Base-by-base conservation (phyloP, 2,113 vertebrate species). In the Calonectris borealis region DNA sequence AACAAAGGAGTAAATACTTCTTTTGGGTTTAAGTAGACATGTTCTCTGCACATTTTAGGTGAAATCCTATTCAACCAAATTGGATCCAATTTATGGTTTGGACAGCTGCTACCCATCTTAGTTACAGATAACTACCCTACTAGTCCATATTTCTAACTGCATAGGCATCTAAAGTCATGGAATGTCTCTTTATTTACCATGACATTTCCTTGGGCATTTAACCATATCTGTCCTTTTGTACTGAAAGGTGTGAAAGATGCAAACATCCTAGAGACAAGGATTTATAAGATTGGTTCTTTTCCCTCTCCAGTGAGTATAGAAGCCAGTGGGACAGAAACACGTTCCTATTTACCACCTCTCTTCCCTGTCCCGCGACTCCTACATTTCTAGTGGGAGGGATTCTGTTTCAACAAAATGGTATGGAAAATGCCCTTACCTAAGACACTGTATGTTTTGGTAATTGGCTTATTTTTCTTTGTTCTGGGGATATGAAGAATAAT, bases 281-380 rank as follows among this genome's bases (percentile, higher is more conserved):
- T 78, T 6, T 57, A 82, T 12, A 14, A n/a, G 24, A 38, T 11
- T 1, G 0, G 14, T 51, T 62, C 32, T 49, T 71, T 11, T n/a
- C 51, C 27, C 40, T 54, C 16, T 2, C 9, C 31, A 49, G 14
- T 0, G 1, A 51, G 32, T 31, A 49, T 20, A 81, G 5, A 60
- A 66, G 21, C 20, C 15, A 54, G 38, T 4, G 60, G 24, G 14
- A 65, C 12, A 76, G 40, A 65, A 65, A 40, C 7, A 44, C 9
- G 19, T 44, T 70, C 19, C 7, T 71, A 19, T 44, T 55, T 86
- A 27, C 40, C 27, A 51, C 27, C 10, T 69, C 15, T 88, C 38
- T 29, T 71, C 46, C 57, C 36, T 42, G 14, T 71, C 7, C n/a
- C 0, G 1, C 0, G 1, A 31, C 22, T 60, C 16, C 32, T 54